Percentiles rank a stretch among this genome's conserved stretches.
These are phyloP conservation scores for Ceratothoa steindachneri DNA, from an alignment of 2,888 invertebrate species.

Conservation along the genomic window DNA sequence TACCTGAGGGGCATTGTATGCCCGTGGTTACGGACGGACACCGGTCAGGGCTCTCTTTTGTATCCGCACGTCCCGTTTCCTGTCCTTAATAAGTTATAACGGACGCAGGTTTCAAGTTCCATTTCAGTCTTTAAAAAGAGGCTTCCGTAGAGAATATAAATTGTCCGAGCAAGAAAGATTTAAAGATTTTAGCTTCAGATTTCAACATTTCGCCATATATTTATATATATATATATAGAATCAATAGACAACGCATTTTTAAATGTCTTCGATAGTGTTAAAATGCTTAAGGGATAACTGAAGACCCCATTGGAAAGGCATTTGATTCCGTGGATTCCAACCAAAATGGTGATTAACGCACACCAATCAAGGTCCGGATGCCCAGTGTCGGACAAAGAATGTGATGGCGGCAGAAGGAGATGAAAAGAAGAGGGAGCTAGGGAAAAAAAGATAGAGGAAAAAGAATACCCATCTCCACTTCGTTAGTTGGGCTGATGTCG, in stretches of 20 bases:
- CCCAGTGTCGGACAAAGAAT: no score
- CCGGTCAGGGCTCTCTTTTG: constrained; percentile 1
- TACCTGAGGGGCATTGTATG: constrained; percentile 4
- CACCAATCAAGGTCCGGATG: no score
- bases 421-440: no score
- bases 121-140: neutral
- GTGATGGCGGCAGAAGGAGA: no score
- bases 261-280: no score
- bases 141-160: constrained; percentile 13
- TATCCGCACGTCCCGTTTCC: neutral
- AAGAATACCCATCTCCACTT: no score
- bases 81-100: constrained; percentile 12
- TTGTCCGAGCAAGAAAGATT: neutral
- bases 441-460: no score
- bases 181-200: neutral
- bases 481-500: no score
- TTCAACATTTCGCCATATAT: constrained; percentile 1
- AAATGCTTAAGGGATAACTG: no score
- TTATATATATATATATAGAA: constrained; percentile 12
- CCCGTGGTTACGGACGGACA: constrained; percentile 3
- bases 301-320: no score
- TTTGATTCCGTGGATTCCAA: no score
- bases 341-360: no score
- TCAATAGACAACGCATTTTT: neutral
- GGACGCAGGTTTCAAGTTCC: constrained; percentile 11